Evolutionary conservation across 2,113 vertebrate species (phyloP), one percentile per base, ranked within the genome.

Genomic region (Aramus guarauna): DNA sequence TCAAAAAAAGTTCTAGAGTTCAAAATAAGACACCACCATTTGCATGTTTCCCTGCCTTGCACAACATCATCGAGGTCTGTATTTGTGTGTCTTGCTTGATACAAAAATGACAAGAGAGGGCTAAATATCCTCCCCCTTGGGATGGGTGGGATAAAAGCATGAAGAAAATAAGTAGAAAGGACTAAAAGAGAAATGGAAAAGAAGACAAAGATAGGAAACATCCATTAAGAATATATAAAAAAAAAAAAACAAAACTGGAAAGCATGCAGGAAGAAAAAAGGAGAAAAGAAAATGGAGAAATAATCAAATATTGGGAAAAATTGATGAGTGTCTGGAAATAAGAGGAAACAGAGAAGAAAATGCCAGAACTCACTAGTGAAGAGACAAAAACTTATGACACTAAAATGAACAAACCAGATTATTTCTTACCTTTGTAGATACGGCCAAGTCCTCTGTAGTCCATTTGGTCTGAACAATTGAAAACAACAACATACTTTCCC

Each of bases 381-480:
- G 29, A 32, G 27, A 23, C 10, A 68, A 67, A 85, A 91, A 1
- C 8, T 24, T 37, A 22, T 4, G 7, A 81, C 9, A 47, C 32
- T 82, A 37, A 92, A 92, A 64, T 26, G 3, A 79, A 60, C 29
- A 88, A 71, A 87, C 5, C 12, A 71, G 34, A n/a, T 56, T 32
- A 47, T 64, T 90, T 84, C 91, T 81, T 80, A 97, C 98, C 98
- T 97, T 98, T 98, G 85, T 98, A 98, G 66, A 98, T 98, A 63
- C 98, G 98, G 36, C 98, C 98, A 37, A 98, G 92, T 22, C 98
- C 98, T 93, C 98, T 96, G 72, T 98, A 98, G 75, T 98, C 98
- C 98, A 98, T 98, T 83, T 98, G 98, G 85, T 98, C 98, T 67
- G 98, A 98, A 63, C 98, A 98, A 91, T 98, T 98, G 90, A 98